Percentiles rank a stretch among this genome's conserved stretches.
Conservation (phyloP, 2,797 vertebrate genomes). For the Rhynchotus rufescens region DNA sequence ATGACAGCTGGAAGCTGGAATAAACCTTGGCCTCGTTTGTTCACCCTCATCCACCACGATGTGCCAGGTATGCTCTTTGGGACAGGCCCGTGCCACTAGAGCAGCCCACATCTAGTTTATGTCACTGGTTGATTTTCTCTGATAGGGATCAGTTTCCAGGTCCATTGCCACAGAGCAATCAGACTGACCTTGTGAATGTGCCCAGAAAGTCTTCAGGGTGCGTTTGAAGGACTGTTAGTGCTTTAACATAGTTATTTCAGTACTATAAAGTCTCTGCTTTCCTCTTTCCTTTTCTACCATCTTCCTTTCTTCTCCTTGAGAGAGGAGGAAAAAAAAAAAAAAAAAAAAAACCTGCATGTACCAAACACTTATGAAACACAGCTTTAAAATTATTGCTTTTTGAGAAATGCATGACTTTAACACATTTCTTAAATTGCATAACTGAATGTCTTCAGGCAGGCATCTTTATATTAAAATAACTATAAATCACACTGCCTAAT, state of each 20-base stretch:
- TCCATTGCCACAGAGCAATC: background rate
- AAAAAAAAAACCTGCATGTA: background rate
- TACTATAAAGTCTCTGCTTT: background rate
- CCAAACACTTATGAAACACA: background rate
- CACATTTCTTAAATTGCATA: background rate
- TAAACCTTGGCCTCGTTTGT: background rate
- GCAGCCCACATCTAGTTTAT: background rate
- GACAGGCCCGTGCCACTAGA: background rate
- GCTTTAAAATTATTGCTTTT: constrained; percentile 16
- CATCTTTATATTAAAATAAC: background rate
- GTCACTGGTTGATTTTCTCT: background rate
- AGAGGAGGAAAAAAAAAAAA: too few species aligned
- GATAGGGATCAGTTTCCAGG: background rate
- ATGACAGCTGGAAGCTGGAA: background rate
- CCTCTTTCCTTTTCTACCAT: background rate
- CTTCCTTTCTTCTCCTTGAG: background rate
- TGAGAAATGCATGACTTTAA: constrained; percentile 2
- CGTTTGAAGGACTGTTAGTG: background rate
- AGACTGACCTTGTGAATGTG: background rate
- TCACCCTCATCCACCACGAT: background rate
- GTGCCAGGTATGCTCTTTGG: background rate
- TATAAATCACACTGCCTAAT: background rate
- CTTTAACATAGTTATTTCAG: background rate
- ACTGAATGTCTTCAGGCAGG: background rate
- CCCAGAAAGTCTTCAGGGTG: background rate